Conservation (phyloP, 2,888 invertebrate species). For the Germaria angustata region DNA sequence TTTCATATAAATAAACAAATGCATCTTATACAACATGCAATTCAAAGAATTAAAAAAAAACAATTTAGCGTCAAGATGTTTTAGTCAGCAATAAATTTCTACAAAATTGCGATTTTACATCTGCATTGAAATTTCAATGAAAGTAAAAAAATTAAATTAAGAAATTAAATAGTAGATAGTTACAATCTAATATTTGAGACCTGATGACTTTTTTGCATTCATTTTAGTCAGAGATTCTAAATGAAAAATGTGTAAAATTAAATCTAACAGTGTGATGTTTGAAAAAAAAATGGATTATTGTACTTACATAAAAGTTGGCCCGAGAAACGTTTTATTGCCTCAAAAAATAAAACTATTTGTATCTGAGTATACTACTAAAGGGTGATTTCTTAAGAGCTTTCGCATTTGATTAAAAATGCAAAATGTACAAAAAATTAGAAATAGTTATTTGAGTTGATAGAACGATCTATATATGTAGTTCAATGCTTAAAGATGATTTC, state of each 20-base stretch:
- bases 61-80: slow-evolving; percentile 23
- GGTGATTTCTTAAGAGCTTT: too few relatives aligned
- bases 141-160: background rate
- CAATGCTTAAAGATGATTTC: too few relatives aligned
- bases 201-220: background rate
- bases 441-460: too few relatives aligned
- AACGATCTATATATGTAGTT: too few relatives aligned
- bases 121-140: background rate
- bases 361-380: too few relatives aligned
- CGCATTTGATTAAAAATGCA: too few relatives aligned
- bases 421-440: too few relatives aligned
- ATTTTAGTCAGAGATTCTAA: background rate
- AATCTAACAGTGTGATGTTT: background rate
- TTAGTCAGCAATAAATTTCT: slow-evolving; percentile 39
- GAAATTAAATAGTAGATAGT: background rate
- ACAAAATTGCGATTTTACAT: slow-evolving; percentile 16
- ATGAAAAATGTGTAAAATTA: background rate
- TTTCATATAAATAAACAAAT: slow-evolving; percentile 8
- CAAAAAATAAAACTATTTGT: too few relatives aligned
- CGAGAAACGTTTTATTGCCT: too few relatives aligned
- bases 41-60: background rate
- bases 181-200: background rate
- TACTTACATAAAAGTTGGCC: too few relatives aligned
- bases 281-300: too few relatives aligned
- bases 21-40: background rate